phyloP scores from a whole-genome alignment of 1,140 invertebrate genomes.

The Archivesica marissinica region DNA sequence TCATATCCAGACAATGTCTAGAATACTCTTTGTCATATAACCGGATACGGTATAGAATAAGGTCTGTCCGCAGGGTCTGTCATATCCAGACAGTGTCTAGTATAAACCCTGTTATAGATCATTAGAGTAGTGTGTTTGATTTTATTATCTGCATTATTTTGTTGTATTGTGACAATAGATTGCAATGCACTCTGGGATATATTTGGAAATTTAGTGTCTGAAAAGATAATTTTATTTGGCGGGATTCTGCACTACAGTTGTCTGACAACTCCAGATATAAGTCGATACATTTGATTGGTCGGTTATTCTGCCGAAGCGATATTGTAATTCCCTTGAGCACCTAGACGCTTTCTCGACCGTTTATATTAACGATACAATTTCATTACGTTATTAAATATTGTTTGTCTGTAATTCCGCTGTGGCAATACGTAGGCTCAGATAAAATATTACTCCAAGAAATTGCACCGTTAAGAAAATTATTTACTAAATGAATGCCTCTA shows the following conservation, averaged over 20 bases:
- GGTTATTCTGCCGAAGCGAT: background rate
- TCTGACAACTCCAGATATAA: background rate
- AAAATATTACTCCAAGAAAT: background rate
- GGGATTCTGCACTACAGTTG: background rate
- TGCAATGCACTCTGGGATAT: too few species aligned
- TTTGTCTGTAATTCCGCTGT: conserved; percentile 19
- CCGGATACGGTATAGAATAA: too few species aligned
- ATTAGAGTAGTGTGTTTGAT: too few species aligned
- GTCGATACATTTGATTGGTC: conserved; percentile 22
- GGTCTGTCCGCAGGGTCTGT: too few species aligned
- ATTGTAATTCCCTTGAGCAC: background rate
- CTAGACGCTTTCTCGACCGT: background rate
- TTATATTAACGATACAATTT: background rate
- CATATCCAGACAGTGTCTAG: too few species aligned
- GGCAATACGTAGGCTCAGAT: background rate
- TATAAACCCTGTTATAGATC: too few species aligned
- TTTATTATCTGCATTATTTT: too few species aligned
- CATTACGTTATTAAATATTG: conserved; percentile 16
- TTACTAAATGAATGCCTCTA: background rate
- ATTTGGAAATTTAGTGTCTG: too few species aligned
- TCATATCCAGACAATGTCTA: too few species aligned
- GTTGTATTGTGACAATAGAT: too few species aligned
- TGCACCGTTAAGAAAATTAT: conserved; percentile 8
- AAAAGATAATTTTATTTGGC: background rate
- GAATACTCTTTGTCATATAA: too few species aligned